Percentiles rank a stretch among this genome's conserved stretches.
Conservation (phyloP, 2,113 vertebrate species). For the Muscicapa adusta region DNA sequence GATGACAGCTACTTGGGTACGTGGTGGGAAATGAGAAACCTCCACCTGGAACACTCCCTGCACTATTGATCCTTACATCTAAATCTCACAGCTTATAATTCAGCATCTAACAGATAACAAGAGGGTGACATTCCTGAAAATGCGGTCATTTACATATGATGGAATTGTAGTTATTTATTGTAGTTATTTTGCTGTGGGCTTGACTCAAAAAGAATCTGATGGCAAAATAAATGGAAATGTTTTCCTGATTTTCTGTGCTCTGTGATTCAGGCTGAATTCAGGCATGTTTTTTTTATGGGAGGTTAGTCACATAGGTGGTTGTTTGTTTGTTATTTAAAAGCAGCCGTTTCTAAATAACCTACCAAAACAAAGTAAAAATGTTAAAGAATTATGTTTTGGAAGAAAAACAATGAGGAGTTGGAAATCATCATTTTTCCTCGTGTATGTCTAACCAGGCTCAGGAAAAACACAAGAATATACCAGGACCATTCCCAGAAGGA, state of each 20-base stretch:
- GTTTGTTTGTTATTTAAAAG: background rate
- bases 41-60: background rate
- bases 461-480: background rate
- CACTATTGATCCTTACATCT: background rate
- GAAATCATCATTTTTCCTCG: background rate
- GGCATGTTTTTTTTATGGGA: background rate
- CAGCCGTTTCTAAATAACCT: background rate
- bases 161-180: background rate
- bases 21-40: background rate
- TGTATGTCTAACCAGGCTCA: background rate
- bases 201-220: background rate
- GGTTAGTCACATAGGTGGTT: background rate
- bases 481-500: background rate
- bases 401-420: background rate
- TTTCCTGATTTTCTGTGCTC: background rate
- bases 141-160: background rate
- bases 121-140: background rate
- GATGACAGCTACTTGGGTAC: slow-evolving; percentile 97
- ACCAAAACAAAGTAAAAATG: background rate
- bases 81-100: background rate
- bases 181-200: background rate
- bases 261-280: background rate
- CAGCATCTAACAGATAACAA: no score
- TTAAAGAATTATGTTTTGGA: background rate
- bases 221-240: background rate